Evolutionary conservation across 2,113 vertebrate species (phyloP), one percentile per base, ranked within the genome.

Genomic region (Aphelocoma coerulescens): DNA sequence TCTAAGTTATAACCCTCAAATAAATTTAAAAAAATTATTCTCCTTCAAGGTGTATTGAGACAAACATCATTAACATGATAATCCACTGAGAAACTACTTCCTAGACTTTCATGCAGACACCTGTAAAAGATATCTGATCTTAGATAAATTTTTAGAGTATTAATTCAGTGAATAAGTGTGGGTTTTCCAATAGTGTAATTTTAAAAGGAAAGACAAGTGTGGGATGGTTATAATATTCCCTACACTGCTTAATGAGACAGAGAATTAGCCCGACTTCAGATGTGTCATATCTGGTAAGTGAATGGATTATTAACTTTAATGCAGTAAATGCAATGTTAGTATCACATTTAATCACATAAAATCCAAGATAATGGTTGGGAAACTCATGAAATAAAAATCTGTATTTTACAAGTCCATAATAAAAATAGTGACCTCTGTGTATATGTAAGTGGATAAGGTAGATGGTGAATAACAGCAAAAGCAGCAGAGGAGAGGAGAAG

Each of bases 281-380:
- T 88, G 77, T 95, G 86, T 92, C 82, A 37, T 80, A 58, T 79
- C 61, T 94, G 83, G 72, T 96, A 95, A 96, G 44, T 95, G 90
- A 95, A n/a, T 52, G 75, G 73, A 83, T 96, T 96, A 95, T 97
- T 97, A 97, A 95, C 62, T 97, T 95, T 95, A 97, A 89, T 62
- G 85, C 63, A 89, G 71, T 83, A 91, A 91, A 91, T 78, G 74
- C 28, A 88, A 74, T 85, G 68, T 55, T 92, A 74, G 39, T 39
- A 19, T 95, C 93, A 77, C 41, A 57, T 78, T 93, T 91, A 88
- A 66, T 19, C 78, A 68, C 32, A 35, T 88, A 88, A 73, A 65
- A 41, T 33, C 61, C 39, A 63, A 89, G 58, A 83, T 54, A 93
- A 83, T 51, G 32, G 22, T 49, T 82, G 26, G 16, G 18, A 88